Evolutionary conservation across 1,140 invertebrate genomes (phyloP), one percentile per base, ranked within the genome.

Genomic region (Papilio aristodemus): DNA sequence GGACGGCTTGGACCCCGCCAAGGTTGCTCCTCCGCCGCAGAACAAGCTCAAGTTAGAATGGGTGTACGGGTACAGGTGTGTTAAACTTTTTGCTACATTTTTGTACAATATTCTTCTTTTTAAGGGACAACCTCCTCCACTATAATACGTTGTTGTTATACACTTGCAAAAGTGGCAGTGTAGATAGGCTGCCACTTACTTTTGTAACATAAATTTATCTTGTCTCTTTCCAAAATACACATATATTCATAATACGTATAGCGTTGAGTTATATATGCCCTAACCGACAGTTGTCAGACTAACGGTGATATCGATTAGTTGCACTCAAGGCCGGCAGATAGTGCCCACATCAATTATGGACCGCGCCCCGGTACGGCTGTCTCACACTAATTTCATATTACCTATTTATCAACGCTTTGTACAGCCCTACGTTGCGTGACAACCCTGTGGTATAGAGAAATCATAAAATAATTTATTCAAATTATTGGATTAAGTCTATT

Each of bases 31-130:
- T 5, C 94, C 96, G 9, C 97, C 97, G 7, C 93, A 94, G 14
- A 94, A 94, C 78, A 96, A 95, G 87, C 93, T 98, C 10, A 96
- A 97, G 86, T 90, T 98, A 13, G 97, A 98, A 88, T 98, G 97
- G 97, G 97, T 97, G 90, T 83, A 96, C 76, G 91, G 91, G 17
- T 92, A 92, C 74, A 90, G 91, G 91, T 92, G 60, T 80, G 84
- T 57, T 10, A 32, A 60, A 54, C 0, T 4, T 22, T 4, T 54
- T 50, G 10, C 4, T 50, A 54, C 11, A 22, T 10, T 1, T 50
- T 50, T 54, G 46, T 17, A 32, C 27, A n/a, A n/a, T n/a, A n/a
- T n/a, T n/a, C n/a, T n/a, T n/a, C n/a, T n/a, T n/a, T n/a, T n/a
- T n/a, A n/a, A n/a, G n/a, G n/a, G n/a, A n/a, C n/a, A n/a, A n/a